Evolutionary conservation across 2,113 vertebrate genomes (phyloP), one percentile per base, ranked within the genome.

Genomic region (Pseudonaja textilis): DNA sequence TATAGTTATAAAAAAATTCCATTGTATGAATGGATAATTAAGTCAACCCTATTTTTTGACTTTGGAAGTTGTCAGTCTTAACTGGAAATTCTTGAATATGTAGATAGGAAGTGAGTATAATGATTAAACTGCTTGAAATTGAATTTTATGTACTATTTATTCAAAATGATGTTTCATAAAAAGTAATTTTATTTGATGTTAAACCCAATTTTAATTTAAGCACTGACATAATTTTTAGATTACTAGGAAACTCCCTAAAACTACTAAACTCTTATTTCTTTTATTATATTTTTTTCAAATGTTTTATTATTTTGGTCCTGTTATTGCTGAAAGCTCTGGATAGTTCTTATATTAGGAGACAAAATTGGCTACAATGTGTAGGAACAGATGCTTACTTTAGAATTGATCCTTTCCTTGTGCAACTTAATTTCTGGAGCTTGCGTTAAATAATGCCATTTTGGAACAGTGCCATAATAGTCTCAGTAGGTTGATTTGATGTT

Each of bases 11-110:
- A 34, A 90, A 87, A 39, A 20, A 20, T 57, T 45, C 89, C 94
- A 64, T 94, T 97, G 90, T 95, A 88, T 94, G 52, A 88, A 14
- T 42, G 87, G 56, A 47, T n/a, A 74, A 95, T 91, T 89, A 95
- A 57, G 91, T 95, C 90, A 94, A 96, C 88, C 92, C 95, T 47
- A 0, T 0, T 87, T 18, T 12, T 89, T 0, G 0, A 50, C 45
- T 20, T 64, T 90, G 88, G 85, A 81, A 81, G 18, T 81, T 81
- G 74, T 42, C 74, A 81, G 74, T 81, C 74, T 81, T 81, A 81
- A 81, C 34, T 81, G 74, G 74, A 81, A 52, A 88, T 94, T 45
- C 50, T 91, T 95, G 91, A 89, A 2, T 87, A 61, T 55, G 34
- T 29, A 22, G 23, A 45, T 22, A 23, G 64, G 18, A 16, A 81